Base-by-base conservation (phyloP, 2,888 invertebrate genomes). In the Hyposoter didymator region DNA sequence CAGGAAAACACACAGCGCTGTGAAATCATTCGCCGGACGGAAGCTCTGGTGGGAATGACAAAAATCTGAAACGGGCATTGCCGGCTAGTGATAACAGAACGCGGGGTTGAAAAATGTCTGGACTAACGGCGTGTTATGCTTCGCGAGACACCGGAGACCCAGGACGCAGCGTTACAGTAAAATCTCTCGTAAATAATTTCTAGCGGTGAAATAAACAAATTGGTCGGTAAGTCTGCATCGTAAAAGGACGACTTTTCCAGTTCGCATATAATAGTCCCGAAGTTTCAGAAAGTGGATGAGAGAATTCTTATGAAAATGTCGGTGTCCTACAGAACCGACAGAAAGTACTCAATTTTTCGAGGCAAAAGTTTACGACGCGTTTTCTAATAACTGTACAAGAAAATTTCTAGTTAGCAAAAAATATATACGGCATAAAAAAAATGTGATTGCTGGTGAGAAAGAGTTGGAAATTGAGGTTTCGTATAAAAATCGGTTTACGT, bases 1-100 rank as follows among this genome's bases (percentile, higher is more conserved):
- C 70, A 81, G 74, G 85, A 74, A 82, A 52, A 83, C 69, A 85
- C 85, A 85, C 81, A 78, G 79, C 75, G 82, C 78, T 67, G 66
- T 62, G 49, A 79, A 82, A 82, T 76, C 55, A 82, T 82, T 70
- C 55, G 75, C 43, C 32, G 69, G 47, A 73, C 22, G 35, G 12
- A 70, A 66, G 66, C 85, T 19, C 62, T 43, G 75, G 62, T 47
- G 52, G 70, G 64, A 47, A 66, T 35, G 8, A 47, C 76, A 66
- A 64, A 43, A 55, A 45, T n/a, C 28, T 35, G n/a, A 32, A 79
- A 64, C 4, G 32, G 28, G 67, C 39, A 19, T 35, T 64, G 59
- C 47, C 59, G 66, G 35, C 39, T 39, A 62, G 74, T 28, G 75
- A 72, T 73, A 78, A 80, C 47, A 62, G 70, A 85, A 74, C 70